Evolutionary conservation across 2,888 invertebrate species (phyloP), one percentile per base, ranked within the genome.

Genomic region (Orthosia incerta): DNA sequence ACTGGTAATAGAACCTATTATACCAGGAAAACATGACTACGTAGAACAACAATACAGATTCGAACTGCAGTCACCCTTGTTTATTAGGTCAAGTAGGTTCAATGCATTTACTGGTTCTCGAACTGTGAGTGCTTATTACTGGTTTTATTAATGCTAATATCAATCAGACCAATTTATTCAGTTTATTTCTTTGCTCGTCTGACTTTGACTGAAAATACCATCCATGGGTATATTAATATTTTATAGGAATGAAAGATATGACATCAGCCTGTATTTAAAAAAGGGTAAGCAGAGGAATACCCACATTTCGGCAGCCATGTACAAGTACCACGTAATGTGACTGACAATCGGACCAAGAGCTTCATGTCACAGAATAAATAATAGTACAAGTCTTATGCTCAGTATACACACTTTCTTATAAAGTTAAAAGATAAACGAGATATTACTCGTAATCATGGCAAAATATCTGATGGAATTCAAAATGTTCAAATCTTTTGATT

Each of bases 21-120:
- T 11, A 20, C 5, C 2, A 39, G 0, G 9, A 3, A 46, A 15
- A 46, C 11, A 9, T 23, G 64, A 50, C 20, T 39, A 15, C 7
- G 7, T 20, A 16, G 20, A 45, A 45, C 3, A 20, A 50, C 13
- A 51, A 45, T 20, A n/a, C 39, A 9, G 20, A 15, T 3, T 18
- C 45, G n/a, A 57, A 13, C 31, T 4, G 48, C 18, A 50, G 18
- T 76, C 68, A 76, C 76, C 56, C 23, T 31, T 31, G 23, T 39
- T 68, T 16, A 57, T 59, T 50, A 18, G 76, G 76, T 74, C 20
- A 68, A 74, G n/a, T 51, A 59, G 76, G 57, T 51, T 74, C 46
- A 68, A 76, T 68, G n/a, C 31, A 76, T 76, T 74, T 48, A 73
- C 66, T 56, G 53, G 48, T 20, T 56, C 39, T 75, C 26, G 66